Base-by-base conservation (phyloP, 35 echinoderm and acorn worm genomes). In the Diadema setosum region DNA sequence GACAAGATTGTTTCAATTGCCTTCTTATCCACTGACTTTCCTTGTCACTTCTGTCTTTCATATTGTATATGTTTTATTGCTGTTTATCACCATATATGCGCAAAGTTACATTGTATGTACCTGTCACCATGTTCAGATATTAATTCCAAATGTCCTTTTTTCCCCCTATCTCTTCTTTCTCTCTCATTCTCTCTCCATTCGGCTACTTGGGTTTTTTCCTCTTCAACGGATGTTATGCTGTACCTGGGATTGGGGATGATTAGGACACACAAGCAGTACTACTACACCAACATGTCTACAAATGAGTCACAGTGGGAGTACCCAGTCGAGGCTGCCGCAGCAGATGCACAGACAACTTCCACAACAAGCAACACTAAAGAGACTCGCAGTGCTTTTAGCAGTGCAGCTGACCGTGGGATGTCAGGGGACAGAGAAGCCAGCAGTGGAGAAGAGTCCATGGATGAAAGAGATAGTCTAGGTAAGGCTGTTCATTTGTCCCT, bases 251-350 rank as follows among this genome's bases (percentile, higher is more conserved):
- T 78, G 73, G 24, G 35, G 14, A 29, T 60, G 14, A 33, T 29
- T 70, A 97, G 91, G 80, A 87, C 82, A 31, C 91, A 97, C 91
- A 97, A 94, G 80, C 88, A 94, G 85, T 97, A 97, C 81, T 97
- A 93, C 85, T 97, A 97, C 84, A 94, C 85, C 84, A 87, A 91
- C 85, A 90, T 81, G 26, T 31, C 65, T 1, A 94, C 95, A 6
- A 92, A 92, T 1, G 85, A 85, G 64, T 97, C 95, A 4, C 95
- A 97, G 75, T 97, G 95, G 95, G 95, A 97, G 27, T 97, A 88
- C 39, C 95, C 95, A 2, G 8, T 87, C 1, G 91, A 97, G 25
- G 94, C 90, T 20, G 83, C 83, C 26, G 21, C 46, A 46, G 29
- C 46, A 81, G 25, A 81, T 84, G 85, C 64, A 78, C 64, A 75